Evolutionary conservation across 2,888 invertebrate species (phyloP).

Genomic region (Himalopsyche anomala): DNA sequence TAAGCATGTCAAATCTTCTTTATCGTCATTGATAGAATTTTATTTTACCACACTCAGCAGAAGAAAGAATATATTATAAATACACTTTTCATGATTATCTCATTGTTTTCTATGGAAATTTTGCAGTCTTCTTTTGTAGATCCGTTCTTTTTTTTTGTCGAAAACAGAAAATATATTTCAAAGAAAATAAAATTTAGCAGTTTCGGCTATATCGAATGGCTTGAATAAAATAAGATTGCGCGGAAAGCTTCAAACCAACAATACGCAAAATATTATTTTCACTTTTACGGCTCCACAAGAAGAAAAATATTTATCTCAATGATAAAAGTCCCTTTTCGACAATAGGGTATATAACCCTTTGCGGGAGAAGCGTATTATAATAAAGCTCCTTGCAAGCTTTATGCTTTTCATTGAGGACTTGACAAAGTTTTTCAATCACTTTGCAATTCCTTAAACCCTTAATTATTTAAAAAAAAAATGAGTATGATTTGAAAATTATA

Average conservation of each 20-base stretch:
- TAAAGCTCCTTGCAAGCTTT: conserved; percentile 5
- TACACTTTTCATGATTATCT: too few relatives aligned
- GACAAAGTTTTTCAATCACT: conserved; percentile 10
- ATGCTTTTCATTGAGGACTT: not conserved
- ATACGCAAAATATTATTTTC: conserved; percentile 40
- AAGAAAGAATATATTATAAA: too few relatives aligned
- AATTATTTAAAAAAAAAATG: too few relatives aligned
- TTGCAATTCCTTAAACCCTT: not conserved
- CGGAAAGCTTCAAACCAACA: not conserved
- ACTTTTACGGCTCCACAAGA: not conserved
- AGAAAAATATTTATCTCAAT: conserved; percentile 43
- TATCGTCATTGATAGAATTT: too few relatives aligned
- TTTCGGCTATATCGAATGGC: not conserved
- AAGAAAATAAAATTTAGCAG: conserved; percentile 10
- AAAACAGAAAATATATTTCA: not conserved
- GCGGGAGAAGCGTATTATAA: not conserved
- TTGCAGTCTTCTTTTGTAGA: too few relatives aligned
- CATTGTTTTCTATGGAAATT: too few relatives aligned
- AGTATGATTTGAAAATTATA: too few relatives aligned
- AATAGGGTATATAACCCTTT: conserved; percentile 3
- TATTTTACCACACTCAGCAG: too few relatives aligned
- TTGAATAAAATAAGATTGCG: conserved; percentile 7
- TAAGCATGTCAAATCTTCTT: too few relatives aligned
- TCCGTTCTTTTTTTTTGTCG: too few relatives aligned
- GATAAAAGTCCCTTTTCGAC: conserved; percentile 30